Evolutionary conservation across 1,140 invertebrate genomes (phyloP).

Genomic region (Centruroides vittatus): DNA sequence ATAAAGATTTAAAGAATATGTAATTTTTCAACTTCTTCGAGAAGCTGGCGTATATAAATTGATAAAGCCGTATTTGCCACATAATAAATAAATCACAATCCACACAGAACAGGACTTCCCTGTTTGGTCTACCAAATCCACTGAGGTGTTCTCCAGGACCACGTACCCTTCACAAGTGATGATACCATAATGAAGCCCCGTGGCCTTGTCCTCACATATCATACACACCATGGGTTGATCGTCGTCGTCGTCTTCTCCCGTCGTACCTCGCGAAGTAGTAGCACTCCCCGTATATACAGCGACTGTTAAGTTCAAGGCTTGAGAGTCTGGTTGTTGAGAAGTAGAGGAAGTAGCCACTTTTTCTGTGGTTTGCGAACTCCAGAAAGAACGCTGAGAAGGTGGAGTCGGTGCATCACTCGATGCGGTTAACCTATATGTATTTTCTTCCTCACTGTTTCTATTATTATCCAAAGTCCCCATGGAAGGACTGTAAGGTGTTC

Average conservation of each 20-base stretch:
- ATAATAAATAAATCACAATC: too few relatives aligned
- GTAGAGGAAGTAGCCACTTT: not conserved
- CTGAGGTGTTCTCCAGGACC: not conserved
- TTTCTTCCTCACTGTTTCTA: too few relatives aligned
- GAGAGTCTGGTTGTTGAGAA: constrained; percentile 2
- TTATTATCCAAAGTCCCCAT: not conserved
- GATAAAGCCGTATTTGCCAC: too few relatives aligned
- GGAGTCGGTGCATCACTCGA: too few relatives aligned
- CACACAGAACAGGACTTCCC: too few relatives aligned
- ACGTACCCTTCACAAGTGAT: constrained; percentile 88
- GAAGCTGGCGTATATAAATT: too few relatives aligned
- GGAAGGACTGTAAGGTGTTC: not conserved
- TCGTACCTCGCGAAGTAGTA: constrained; percentile 20
- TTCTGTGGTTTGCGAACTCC: too few relatives aligned
- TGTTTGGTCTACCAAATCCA: too few relatives aligned
- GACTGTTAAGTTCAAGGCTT: constrained; percentile 31
- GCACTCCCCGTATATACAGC: constrained; percentile 13
- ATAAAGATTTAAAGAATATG: too few relatives aligned
- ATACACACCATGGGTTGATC: constrained; percentile 93
- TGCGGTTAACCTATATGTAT: too few relatives aligned
- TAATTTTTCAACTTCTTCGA: too few relatives aligned
- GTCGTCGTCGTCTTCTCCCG: constrained; percentile 13
- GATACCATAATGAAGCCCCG: constrained; percentile 93
- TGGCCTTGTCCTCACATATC: constrained; percentile 95
- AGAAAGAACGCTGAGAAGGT: too few relatives aligned